phyloP scores from a whole-genome alignment of 2,888 invertebrate species.

The Graphium colonna region DNA sequence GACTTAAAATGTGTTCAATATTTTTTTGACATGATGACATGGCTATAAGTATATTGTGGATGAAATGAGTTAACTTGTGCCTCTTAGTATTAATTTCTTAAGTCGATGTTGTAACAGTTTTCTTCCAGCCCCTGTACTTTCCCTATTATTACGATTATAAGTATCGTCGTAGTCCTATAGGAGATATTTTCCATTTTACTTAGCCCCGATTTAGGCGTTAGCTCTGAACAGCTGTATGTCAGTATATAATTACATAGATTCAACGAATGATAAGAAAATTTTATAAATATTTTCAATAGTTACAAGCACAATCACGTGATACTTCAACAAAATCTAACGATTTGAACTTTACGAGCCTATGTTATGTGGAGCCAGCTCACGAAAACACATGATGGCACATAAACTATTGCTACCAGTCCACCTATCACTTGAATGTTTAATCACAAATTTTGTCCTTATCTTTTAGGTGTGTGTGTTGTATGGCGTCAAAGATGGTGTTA shows the following conservation, averaged over 20 bases:
- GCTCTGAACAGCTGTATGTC: neutral
- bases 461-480: too few relatives aligned
- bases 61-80: conserved; percentile 22
- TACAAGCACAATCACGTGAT: too few relatives aligned
- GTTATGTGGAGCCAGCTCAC: too few relatives aligned
- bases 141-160: neutral
- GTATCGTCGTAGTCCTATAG: neutral
- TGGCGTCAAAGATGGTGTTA: too few relatives aligned
- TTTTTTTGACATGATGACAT: conserved; percentile 11
- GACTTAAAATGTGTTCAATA: conserved; percentile 25
- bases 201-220: neutral
- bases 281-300: neutral
- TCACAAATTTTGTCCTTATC: too few relatives aligned
- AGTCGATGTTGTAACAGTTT: neutral
- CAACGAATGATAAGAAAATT: neutral
- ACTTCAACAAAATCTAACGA: too few relatives aligned
- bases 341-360: too few relatives aligned
- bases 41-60: conserved; percentile 19
- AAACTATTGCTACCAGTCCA: too few relatives aligned
- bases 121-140: neutral
- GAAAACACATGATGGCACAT: too few relatives aligned
- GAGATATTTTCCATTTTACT: neutral
- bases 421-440: too few relatives aligned
- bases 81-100: conserved; percentile 20
- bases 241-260: neutral